Evolutionary conservation across 1,140 invertebrate species (phyloP), one percentile per base, ranked within the genome.

Genomic region (Hestina assimilis): DNA sequence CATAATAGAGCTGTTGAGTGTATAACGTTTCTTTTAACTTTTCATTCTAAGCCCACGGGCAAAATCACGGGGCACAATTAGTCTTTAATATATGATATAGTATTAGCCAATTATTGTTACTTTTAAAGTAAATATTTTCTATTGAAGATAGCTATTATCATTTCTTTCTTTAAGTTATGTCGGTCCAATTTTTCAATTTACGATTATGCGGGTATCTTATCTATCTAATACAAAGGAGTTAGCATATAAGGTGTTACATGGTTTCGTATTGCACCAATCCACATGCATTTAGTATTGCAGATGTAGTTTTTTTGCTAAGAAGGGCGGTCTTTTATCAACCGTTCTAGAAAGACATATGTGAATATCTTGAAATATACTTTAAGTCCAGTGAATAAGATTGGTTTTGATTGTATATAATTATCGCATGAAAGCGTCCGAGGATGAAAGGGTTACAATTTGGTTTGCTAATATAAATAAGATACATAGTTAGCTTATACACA

Each of bases 201-300:
- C 40, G 40, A 41, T 51, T 51, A 58, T 58, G 56, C 56, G 56
- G 56, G 56, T 43, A 51, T 58, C 47, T 23, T 17, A 20, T 19
- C 51, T 45, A 51, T 58, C 24, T 43, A 21, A 48, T 46, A 29
- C 53, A 40, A 33, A 12, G 11, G 8, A 38, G 15, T 53, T 21
- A 42, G 40, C 19, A 56, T 46, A 61, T 54, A 55, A 58, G 19
- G 12, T 45, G 33, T 17, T 43, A 59, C 42, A 64, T 52, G 47
- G 47, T 56, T 57, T 62, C 63, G 42, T 62, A 55, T 61, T 68
- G 65, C 62, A 65, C 66, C 66, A 69, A 69, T 69, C 55, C 56
- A 62, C 58, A 56, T 61, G 43, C 62, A 61, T 62, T 56, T 19
- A 45, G 42, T 57, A 51, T 50, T 58, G 42, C 51, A 33, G 24